Evolutionary conservation across 2,797 vertebrate species (phyloP).

Genomic region (Hapalemur alaotrensis): DNA sequence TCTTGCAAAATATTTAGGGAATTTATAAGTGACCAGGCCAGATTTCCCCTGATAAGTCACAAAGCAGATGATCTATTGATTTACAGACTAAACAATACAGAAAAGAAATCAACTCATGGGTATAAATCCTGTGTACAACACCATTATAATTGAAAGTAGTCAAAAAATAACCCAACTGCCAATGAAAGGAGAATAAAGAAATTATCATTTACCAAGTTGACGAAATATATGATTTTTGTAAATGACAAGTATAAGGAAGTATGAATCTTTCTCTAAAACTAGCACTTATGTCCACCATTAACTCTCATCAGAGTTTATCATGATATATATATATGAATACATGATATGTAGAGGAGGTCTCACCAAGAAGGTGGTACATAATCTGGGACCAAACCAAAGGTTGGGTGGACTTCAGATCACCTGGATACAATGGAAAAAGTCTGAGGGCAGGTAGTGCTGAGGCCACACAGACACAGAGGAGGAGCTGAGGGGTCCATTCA

Average conservation of each 20-base stretch:
- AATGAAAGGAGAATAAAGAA: neutral
- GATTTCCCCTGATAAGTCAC: neutral
- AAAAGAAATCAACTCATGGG: neutral
- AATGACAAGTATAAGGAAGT: neutral
- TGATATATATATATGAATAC: neutral
- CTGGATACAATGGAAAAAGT: neutral
- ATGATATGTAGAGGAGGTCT: neutral
- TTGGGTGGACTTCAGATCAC: neutral
- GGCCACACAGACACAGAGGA: neutral
- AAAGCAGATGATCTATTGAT: neutral
- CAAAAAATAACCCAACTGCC: neutral
- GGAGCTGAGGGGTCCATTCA: rapidly evolving
- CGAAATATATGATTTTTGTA: neutral
- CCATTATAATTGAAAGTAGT: neutral
- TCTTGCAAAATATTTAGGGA: neutral
- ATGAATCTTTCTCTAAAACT: neutral
- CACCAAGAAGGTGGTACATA: neutral
- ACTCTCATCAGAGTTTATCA: neutral
- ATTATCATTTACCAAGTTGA: neutral
- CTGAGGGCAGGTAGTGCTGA: neutral
- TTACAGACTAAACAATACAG: neutral
- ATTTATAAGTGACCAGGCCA: neutral
- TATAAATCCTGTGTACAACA: neutral
- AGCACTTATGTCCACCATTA: neutral
- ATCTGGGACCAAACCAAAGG: neutral